Percentiles rank a stretch among this genome's conserved stretches.
phyloP scores from a whole-genome alignment of 2,888 invertebrate genomes.

The Macropis europaea region DNA sequence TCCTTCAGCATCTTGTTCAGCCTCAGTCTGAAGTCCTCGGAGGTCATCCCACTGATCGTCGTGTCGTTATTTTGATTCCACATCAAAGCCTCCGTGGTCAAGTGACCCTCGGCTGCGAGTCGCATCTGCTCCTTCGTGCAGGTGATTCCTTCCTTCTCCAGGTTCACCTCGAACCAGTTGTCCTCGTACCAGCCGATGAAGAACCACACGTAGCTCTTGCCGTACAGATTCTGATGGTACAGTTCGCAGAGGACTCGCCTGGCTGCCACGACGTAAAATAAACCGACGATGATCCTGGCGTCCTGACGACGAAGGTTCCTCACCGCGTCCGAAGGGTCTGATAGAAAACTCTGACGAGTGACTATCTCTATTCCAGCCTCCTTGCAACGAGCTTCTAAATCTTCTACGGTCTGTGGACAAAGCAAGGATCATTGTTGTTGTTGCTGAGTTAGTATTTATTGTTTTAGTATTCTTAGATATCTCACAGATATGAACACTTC shows the following conservation, averaged over 20 bases:
- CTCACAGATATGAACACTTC: slow-evolving; percentile 97
- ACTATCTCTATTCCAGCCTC: slow-evolving; percentile 96
- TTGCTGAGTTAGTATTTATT: no score
- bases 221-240: slow-evolving; percentile 95
- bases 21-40: slow-evolving; percentile 92
- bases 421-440: not conserved
- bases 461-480: no score
- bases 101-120: slow-evolving; percentile 96
- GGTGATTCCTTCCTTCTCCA: slow-evolving; percentile 92
- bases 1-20: slow-evolving; percentile 90
- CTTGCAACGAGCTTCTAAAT: slow-evolving; percentile 96
- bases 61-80: slow-evolving; percentile 97
- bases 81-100: slow-evolving; percentile 99
- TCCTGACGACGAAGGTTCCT: slow-evolving; percentile 96
- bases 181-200: slow-evolving; percentile 99
- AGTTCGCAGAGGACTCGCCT: slow-evolving; percentile 97
- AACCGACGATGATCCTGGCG: slow-evolving; percentile 97
- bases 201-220: slow-evolving; percentile 98
- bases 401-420: slow-evolving; percentile 92
- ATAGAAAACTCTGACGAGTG: slow-evolving; percentile 97
- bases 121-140: slow-evolving; percentile 97
- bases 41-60: slow-evolving; percentile 97
- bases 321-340: slow-evolving; percentile 98
- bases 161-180: slow-evolving; percentile 97
- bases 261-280: slow-evolving; percentile 99